phyloP scores from a whole-genome alignment of 2,113 vertebrate genomes.

The Bettongia penicillata region DNA sequence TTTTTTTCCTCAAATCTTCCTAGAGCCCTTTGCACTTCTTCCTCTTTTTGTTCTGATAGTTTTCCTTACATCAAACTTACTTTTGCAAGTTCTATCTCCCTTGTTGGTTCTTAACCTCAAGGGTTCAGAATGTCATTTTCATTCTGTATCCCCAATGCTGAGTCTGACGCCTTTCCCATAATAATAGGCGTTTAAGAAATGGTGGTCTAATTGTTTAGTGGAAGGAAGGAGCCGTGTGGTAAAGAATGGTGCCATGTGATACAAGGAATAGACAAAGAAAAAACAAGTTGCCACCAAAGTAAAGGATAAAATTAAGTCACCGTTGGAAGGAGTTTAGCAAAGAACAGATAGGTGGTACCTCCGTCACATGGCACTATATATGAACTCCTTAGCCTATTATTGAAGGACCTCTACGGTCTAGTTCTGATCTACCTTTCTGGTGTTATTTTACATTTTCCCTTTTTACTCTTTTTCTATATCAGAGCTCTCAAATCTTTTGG shows the following conservation, averaged over 20 bases:
- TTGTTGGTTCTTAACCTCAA: not conserved
- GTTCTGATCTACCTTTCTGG: not conserved
- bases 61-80: not conserved
- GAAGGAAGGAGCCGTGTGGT: constrained; percentile 20
- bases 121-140: not conserved
- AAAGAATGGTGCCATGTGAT: not conserved
- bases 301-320: not conserved
- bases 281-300: not conserved
- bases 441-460: not conserved
- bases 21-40: not conserved
- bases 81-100: not conserved
- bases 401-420: not conserved
- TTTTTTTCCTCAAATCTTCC: not conserved
- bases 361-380: not conserved
- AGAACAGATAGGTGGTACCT: not conserved
- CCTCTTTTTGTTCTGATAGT: not conserved
- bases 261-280: constrained; percentile 9
- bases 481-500: not conserved
- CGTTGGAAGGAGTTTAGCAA: constrained; percentile 6
- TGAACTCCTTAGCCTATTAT: too few species aligned
- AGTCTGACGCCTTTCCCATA: not conserved
- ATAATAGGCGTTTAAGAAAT: not conserved
- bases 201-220: not conserved
- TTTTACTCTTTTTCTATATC: not conserved
- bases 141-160: not conserved